Evolutionary conservation across 2,797 vertebrate genomes (phyloP).

Genomic region (Diplodus puntazzo): DNA sequence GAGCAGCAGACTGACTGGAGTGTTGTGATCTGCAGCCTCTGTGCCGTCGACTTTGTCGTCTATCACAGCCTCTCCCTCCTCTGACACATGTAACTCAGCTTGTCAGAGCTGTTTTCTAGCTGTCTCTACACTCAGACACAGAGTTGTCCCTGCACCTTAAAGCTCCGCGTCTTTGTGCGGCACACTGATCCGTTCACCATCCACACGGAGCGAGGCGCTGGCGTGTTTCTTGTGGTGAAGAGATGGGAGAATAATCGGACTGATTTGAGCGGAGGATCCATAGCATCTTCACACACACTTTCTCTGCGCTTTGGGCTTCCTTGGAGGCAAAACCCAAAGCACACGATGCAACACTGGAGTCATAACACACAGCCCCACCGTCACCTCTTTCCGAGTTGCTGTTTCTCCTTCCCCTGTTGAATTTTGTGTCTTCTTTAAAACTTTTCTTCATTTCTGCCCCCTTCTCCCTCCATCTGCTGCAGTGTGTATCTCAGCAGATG

Average conservation of each 20-base stretch:
- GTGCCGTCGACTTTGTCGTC: constrained; percentile 58
- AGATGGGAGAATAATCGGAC: constrained; percentile 63
- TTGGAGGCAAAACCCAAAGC: constrained; percentile 72
- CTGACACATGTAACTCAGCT: constrained; percentile 77
- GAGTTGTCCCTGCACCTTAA: constrained; percentile 57
- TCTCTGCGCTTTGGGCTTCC: constrained; percentile 69
- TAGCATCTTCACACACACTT: constrained; percentile 63
- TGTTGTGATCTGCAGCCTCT: constrained; percentile 72
- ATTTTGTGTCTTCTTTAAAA: constrained; percentile 40
- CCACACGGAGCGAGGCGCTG: constrained; percentile 28
- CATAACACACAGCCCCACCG: constrained; percentile 38
- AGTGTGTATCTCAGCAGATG: constrained; percentile 40
- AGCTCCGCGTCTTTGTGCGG: constrained; percentile 52
- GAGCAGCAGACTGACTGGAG: constrained; percentile 60
- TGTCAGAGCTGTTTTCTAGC: constrained; percentile 72
- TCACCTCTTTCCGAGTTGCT: constrained; percentile 25
- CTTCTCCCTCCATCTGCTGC: constrained; percentile 13
- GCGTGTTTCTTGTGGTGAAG: constrained; percentile 38
- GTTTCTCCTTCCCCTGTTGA: constrained; percentile 8
- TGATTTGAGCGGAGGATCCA: constrained; percentile 53
- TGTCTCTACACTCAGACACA: constrained; percentile 59
- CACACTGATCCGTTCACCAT: constrained; percentile 54
- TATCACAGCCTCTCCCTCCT: constrained; percentile 61
- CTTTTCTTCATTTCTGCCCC: constrained; percentile 27
- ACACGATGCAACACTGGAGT: constrained; percentile 46